Conservation (phyloP, 2,797 vertebrate genomes). For the Pangasius djambal region DNA sequence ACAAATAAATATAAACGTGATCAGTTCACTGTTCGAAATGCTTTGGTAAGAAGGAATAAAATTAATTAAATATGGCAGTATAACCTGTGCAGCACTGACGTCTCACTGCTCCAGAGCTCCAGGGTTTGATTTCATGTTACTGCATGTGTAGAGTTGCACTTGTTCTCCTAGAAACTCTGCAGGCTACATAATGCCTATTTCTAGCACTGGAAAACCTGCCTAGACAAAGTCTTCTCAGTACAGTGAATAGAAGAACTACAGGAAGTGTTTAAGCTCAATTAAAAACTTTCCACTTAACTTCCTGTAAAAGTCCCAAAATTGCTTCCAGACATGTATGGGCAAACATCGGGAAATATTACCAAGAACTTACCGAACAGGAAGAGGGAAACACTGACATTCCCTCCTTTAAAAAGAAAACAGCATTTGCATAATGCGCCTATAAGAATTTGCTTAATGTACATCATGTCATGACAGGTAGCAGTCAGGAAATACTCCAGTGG, state of each 20-base stretch:
- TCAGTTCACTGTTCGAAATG: neutral
- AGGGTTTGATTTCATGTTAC: neutral
- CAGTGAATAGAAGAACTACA: neutral
- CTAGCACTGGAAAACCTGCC: neutral
- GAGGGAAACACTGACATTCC: neutral
- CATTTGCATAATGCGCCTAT: neutral
- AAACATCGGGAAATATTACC: conserved; percentile 35
- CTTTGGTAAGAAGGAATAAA: neutral
- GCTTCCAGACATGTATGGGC: neutral
- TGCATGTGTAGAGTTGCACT: neutral
- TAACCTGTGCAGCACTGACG: neutral
- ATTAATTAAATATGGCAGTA: neutral
- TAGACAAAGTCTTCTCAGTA: neutral
- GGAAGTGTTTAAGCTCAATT: neutral
- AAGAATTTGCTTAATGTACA: neutral
- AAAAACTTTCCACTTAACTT: conserved; percentile 12
- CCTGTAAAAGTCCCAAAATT: conserved; percentile 11
- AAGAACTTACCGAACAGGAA: conserved; percentile 45
- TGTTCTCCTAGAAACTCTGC: neutral
- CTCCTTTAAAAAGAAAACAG: neutral
- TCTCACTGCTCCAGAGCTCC: neutral
- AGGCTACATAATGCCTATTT: neutral
- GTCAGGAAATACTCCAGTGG: neutral
- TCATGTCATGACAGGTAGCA: neutral
- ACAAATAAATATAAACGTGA: neutral